A percentile compares a stretch with the other conserved stretches of the same genome.
phyloP scores from a whole-genome alignment of 2,888 invertebrate species.

The Melikaiella ostensackeni region DNA sequence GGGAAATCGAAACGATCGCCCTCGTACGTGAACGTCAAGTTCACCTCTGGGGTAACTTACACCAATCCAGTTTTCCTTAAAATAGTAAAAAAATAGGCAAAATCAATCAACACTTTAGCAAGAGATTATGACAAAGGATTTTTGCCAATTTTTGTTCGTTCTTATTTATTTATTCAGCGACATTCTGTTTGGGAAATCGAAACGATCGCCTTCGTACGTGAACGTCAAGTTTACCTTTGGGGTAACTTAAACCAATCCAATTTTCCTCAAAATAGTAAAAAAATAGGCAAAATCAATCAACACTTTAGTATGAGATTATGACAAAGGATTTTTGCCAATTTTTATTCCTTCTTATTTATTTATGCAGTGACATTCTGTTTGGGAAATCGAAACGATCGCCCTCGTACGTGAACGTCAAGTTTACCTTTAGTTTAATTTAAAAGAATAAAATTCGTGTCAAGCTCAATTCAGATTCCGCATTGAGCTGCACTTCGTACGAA shows the following conservation, averaged over 20 bases:
- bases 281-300: constrained; percentile 1
- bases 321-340: not conserved
- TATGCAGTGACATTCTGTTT: constrained; percentile 18
- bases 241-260: constrained; percentile 21
- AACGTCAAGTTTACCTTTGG: constrained; percentile 31
- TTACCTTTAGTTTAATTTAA: constrained; percentile 11
- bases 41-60: constrained; percentile 9
- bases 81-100: too few relatives aligned
- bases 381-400: constrained; percentile 20
- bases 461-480: constrained; percentile 9
- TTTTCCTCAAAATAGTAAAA: too few relatives aligned
- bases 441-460: constrained; percentile 38
- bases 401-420: constrained; percentile 34
- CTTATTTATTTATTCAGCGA: constrained; percentile 16
- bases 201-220: constrained; percentile 25
- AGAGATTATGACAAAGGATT: not conserved
- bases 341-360: constrained; percentile 4
- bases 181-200: constrained; percentile 19
- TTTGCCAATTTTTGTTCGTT: too few relatives aligned
- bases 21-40: constrained; percentile 33
- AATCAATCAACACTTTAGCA: not conserved
- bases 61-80: constrained; percentile 38
- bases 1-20: constrained; percentile 17
- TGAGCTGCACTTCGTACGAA: not conserved
- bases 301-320: not conserved